Percentiles rank a stretch among this genome's conserved stretches.
These are phyloP conservation scores for Ephydatia muelleri DNA, from an alignment of 37 sponge, comb jelly and placozoan genomes.

Conservation along the genomic window DNA sequence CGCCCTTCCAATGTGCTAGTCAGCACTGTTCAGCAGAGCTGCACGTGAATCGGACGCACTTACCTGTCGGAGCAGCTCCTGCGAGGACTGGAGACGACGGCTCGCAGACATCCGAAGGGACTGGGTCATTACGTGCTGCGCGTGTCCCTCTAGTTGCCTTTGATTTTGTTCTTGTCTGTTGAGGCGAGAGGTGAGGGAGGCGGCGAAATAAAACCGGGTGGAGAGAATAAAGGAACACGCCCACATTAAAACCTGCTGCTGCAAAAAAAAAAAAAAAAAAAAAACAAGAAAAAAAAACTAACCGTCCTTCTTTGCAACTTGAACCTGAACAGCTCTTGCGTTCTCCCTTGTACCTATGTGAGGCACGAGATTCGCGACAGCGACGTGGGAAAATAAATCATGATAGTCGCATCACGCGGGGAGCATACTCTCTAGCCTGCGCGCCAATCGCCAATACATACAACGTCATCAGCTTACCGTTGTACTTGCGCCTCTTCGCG, in stretches of 20 bases:
- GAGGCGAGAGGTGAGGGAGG: neutral
- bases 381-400: neutral
- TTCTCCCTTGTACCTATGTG: neutral
- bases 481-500: neutral
- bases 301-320: neutral
- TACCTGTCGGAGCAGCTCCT: neutral
- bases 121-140: neutral
- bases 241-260: neutral
- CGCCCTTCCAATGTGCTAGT: neutral
- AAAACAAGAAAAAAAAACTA: neutral
- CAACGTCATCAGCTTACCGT: neutral
- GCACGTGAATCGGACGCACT: too few species aligned
- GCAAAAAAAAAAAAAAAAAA: too few species aligned
- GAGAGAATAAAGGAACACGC: too few species aligned
- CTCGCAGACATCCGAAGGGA: too few species aligned
- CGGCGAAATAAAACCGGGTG: too few species aligned
- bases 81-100: too few species aligned
- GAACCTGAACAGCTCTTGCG: neutral
- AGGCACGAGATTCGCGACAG: neutral
- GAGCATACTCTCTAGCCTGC: neutral
- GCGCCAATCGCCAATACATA: neutral
- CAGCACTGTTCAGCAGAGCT: too few species aligned
- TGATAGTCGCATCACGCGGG: neutral
- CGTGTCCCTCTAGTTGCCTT: neutral
- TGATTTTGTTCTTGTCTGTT: neutral